phyloP scores from a whole-genome alignment of 2,888 invertebrate genomes.

The Rhogogaster chlorosoma region DNA sequence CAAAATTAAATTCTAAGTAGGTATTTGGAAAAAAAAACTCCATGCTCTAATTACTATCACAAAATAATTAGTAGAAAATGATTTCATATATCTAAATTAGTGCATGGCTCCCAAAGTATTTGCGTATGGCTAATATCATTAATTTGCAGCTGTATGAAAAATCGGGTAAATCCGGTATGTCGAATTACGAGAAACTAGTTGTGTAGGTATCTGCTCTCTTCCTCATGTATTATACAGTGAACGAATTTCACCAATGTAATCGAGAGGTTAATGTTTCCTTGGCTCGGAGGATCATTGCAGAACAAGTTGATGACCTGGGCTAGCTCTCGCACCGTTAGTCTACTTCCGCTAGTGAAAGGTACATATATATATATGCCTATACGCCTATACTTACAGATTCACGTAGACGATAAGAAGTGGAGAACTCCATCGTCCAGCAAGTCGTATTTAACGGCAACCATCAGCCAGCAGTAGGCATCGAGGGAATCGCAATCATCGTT shows the following conservation, averaged over 20 bases:
- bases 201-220: not conserved
- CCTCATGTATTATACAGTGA: not conserved
- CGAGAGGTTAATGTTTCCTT: conserved; percentile 6
- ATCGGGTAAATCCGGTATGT: not conserved
- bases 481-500: conserved; percentile 18
- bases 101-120: not conserved
- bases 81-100: not conserved
- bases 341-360: conserved; percentile 74
- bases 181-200: not conserved
- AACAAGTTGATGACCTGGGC: conserved; percentile 67
- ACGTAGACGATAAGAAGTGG: conserved; percentile 33
- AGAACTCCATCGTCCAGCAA: conserved; percentile 14
- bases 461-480: not conserved
- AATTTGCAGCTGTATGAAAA: not conserved
- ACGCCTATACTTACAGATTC: conserved; percentile 52
- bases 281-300: conserved; percentile 26
- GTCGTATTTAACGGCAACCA: conserved; percentile 14
- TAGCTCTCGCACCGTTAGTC: conserved; percentile 69
- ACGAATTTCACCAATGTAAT: conserved; percentile 25
- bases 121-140: not conserved
- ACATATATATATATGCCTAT: conserved; percentile 59
- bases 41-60: not conserved
- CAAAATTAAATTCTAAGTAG: not conserved
- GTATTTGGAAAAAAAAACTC: not conserved
- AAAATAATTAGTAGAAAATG: not conserved